phyloP scores from a whole-genome alignment of 2,113 vertebrate genomes.

The Amphiprion percula region DNA sequence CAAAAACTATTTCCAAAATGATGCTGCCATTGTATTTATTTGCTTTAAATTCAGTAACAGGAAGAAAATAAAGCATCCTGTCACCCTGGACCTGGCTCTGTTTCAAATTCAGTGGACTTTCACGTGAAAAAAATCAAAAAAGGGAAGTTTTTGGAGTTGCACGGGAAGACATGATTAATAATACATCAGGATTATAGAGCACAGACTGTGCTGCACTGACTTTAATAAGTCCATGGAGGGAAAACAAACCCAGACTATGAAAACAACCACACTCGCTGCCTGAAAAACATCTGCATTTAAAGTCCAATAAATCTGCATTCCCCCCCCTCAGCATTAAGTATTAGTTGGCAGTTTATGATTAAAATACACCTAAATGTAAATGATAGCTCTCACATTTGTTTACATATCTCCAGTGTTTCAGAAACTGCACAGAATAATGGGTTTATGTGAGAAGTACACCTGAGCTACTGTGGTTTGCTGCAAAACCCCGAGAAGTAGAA shows the following conservation, averaged over 20 bases:
- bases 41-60: conserved; percentile 60
- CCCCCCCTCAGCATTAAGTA: conserved; percentile 21
- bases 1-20: conserved; percentile 51
- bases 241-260: conserved; percentile 74
- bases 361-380: conserved; percentile 43
- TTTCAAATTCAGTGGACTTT: conserved; percentile 74
- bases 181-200: conserved; percentile 83
- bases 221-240: conserved; percentile 80
- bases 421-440: conserved; percentile 54
- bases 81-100: conserved; percentile 64
- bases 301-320: conserved; percentile 60
- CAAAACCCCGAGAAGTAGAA: conserved; percentile 80
- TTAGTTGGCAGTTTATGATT: conserved; percentile 50
- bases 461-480: conserved; percentile 69
- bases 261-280: conserved; percentile 69
- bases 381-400: conserved; percentile 28
- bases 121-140: conserved; percentile 69
- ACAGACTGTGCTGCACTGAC: conserved; percentile 74
- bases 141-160: conserved; percentile 69
- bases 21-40: conserved; percentile 56
- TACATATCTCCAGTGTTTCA: conserved; percentile 56
- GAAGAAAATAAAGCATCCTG: conserved; percentile 72
- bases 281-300: conserved; percentile 79
- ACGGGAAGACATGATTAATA: conserved; percentile 82
- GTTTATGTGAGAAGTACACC: conserved; percentile 70